Evolutionary conservation across 2,888 invertebrate species (phyloP), one percentile per base, ranked within the genome.

Genomic region (Eupithecia subumbrata): DNA sequence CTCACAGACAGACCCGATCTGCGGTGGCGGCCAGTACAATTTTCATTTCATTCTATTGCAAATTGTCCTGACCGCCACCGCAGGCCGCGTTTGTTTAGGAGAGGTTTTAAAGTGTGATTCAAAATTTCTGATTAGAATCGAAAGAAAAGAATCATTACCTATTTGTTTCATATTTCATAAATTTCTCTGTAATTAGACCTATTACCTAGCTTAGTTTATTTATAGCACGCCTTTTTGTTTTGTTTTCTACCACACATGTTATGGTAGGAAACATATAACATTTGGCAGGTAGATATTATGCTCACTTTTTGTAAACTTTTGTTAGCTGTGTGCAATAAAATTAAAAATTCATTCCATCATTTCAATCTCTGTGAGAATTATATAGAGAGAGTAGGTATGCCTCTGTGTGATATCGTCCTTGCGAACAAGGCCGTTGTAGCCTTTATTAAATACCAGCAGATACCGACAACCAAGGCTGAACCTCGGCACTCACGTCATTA

Each of bases 401-500:
- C 60, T 60, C 25, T 60, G 25, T 25, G 25, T 25, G 3, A 68
- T 43, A 45, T 43, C 68, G 43, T 22, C 68, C 43, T 67, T 68
- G 43, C 25, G 68, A 22, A 22, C 68, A 45, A 43, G 68, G 68
- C 22, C 22, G 1, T 14, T 40, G 67, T 67, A 67, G 68, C 68
- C 68, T 68, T 45, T 43, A 68, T 68, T 68, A 79, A 79, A 78
- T 79, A 79, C 76, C 80, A 76, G 75, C 73, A 73, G 73, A 75
- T 79, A 76, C 76, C 76, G 73, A 74, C 76, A 77, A 78, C 78
- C 83, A 85, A 82, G 80, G 82, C 82, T 78, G 78, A 74, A 80
- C 75, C 78, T 76, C 78, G 82, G 83, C 83, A 82, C 86, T 86
- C 83, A 82, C 81, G 82, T 84, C 83, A 86, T 86, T 86, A 85